phyloP scores from a whole-genome alignment of 2,888 invertebrate species.

The Sipunculus nudus region DNA sequence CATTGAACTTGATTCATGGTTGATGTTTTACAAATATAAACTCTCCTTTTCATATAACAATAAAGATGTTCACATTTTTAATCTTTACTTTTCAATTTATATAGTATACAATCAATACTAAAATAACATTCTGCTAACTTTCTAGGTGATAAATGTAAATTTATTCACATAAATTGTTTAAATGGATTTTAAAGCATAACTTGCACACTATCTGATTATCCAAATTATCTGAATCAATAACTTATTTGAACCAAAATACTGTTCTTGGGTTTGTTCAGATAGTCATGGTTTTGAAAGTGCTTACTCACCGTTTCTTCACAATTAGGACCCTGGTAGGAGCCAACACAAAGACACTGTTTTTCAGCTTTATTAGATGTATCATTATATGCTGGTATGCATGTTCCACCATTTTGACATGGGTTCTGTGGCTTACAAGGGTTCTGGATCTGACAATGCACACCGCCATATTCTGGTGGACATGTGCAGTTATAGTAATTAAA shows the following conservation, averaged over 20 bases:
- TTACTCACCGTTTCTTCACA: slow-evolving; percentile 15
- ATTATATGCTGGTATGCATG: slow-evolving; percentile 45
- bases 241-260: background rate
- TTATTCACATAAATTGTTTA: background rate
- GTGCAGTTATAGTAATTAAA: no score
- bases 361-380: background rate
- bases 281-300: background rate
- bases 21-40: no score
- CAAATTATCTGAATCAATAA: background rate
- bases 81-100: no score
- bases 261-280: background rate
- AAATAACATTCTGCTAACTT: no score
- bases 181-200: background rate
- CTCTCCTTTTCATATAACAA: no score
- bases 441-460: no score
- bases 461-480: no score
- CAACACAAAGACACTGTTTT: slow-evolving; percentile 7
- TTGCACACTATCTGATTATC: background rate
- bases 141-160: no score
- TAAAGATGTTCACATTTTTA: no score
- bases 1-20: no score
- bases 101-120: no score
- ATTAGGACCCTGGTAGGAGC: background rate
- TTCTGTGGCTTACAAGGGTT: background rate
- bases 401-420: slow-evolving; percentile 67